These are phyloP conservation scores for Gymnothorax reevesii DNA, from an alignment of 2,797 vertebrate genomes.

Conservation along the genomic window DNA sequence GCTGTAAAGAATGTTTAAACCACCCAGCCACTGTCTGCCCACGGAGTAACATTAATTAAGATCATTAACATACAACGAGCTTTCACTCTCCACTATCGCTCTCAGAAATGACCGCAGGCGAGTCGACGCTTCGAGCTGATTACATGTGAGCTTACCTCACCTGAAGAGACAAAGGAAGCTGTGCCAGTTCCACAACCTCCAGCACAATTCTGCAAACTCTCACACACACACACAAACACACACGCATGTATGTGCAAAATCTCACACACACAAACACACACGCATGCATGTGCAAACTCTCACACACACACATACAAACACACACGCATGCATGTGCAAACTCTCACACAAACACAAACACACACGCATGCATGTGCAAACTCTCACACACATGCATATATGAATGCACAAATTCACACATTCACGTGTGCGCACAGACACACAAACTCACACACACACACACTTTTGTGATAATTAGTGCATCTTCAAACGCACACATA, in stretches of 20 bases:
- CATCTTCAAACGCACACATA: too few relatives aligned
- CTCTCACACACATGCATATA: conserved; percentile 30
- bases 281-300: conserved; percentile 27
- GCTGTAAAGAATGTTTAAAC: conserved; percentile 25
- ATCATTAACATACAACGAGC: conserved; percentile 74
- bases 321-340: conserved; percentile 29
- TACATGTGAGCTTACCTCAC: conserved; percentile 76
- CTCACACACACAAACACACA: conserved; percentile 43
- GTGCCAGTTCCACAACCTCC: conserved; percentile 12
- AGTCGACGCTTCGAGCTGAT: conserved; percentile 76
- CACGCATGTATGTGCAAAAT: not conserved
- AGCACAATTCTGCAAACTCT: conserved; percentile 48
- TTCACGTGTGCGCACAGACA: too few relatives aligned
- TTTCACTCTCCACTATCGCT: conserved; percentile 51
- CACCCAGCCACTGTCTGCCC: conserved; percentile 32
- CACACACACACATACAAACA: conserved; percentile 29
- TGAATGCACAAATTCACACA: conserved; percentile 21
- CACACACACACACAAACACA: conserved; percentile 54
- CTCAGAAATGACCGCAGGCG: conserved; percentile 74
- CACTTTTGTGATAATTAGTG: too few relatives aligned
- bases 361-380: conserved; percentile 25
- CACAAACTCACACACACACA: too few relatives aligned
- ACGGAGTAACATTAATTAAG: conserved; percentile 71
- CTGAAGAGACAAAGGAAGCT: conserved; percentile 40
- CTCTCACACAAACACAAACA: too few relatives aligned